Percentiles rank a stretch among this genome's conserved stretches.
These are phyloP conservation scores for Agrilus cyanescens DNA, from an alignment of 2,888 invertebrate genomes.

Conservation along the genomic window DNA sequence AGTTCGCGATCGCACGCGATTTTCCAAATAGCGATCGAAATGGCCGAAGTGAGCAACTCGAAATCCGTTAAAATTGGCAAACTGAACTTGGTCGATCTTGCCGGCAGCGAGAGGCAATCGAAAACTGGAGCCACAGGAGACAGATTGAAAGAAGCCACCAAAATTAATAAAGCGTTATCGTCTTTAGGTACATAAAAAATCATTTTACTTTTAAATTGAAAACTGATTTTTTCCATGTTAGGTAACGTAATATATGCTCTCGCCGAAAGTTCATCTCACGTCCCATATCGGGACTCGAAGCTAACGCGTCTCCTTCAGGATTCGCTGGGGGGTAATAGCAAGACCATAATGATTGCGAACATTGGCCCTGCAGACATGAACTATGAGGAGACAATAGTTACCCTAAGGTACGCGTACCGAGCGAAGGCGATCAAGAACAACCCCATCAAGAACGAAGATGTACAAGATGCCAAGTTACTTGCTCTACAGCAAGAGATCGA, in stretches of 20 bases:
- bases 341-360: slow-evolving; percentile 99
- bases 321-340: slow-evolving; percentile 96
- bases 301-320: slow-evolving; percentile 92
- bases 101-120: slow-evolving; percentile 93
- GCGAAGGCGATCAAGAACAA: slow-evolving; percentile 99
- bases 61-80: slow-evolving; percentile 69
- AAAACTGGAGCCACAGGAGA: slow-evolving; percentile 95
- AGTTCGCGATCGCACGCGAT: slow-evolving; percentile 97
- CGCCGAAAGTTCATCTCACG: slow-evolving; percentile 88
- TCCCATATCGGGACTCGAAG: slow-evolving; percentile 96
- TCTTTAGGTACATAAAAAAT: slow-evolving; percentile 57
- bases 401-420: slow-evolving; percentile 90
- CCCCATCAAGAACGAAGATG: slow-evolving; percentile 97
- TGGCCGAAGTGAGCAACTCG: slow-evolving; percentile 57
- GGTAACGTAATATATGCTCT: slow-evolving; percentile 92
- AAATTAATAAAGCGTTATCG: slow-evolving; percentile 93
- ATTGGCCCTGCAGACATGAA: slow-evolving; percentile 97
- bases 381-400: slow-evolving; percentile 94
- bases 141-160: slow-evolving; percentile 87
- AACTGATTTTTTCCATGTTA: slow-evolving; percentile 10
- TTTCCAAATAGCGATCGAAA: slow-evolving; percentile 95
- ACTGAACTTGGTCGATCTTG: slow-evolving; percentile 93
- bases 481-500: slow-evolving; percentile 93
- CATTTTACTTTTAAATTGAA: not conserved
- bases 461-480: slow-evolving; percentile 87